Evolutionary conservation across 2,113 vertebrate species (phyloP), one percentile per base, ranked within the genome.

Genomic region (Caracal caracal): DNA sequence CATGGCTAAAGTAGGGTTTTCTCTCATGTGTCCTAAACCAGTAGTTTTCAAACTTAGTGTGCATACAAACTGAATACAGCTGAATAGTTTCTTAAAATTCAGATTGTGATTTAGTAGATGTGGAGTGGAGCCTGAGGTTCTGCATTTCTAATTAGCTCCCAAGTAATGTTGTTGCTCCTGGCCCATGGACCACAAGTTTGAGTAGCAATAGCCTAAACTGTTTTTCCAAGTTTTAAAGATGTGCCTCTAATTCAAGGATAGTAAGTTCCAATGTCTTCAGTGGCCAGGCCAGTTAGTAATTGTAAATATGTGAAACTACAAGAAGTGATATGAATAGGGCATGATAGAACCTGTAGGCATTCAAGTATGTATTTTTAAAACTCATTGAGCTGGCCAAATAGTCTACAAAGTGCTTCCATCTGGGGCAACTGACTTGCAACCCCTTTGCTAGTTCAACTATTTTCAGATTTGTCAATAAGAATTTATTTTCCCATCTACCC

Each of bases 51-150:
- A 76, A 75, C 8, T 91, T 20, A 89, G 9, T 24, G 8, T 53
- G 43, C 17, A 22, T 79, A 56, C 7, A 8, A 37, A 37, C 37
- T 37, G 37, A 37, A 37, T 37, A 37, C 22, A 71, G 43, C 28
- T 71, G 17, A 70, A 88, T 51, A 82, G 92, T 49, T 79, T 92
- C 33, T 81, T 93, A 53, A 89, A 88, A 86, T 70, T 81, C 30
- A 28, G 65, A 86, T 93, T 94, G 59, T 73, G 70, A 70, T 85
- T 84, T 2, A 75, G n/a, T 81, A 80, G 59, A 22, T 68, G 22
- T 83, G n/a, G 16, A 17, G 33, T 53, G 33, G 82, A 75, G 56
- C 66, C 49, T 79, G 73, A n/a, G 4, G 6, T 49, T 51, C 40
- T 85, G 26, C n/a, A 43, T 81, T 80, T 92, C 40, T 96, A n/a